Conservation (phyloP, 2,888 invertebrate genomes). For the Drosophila sordidula region DNA sequence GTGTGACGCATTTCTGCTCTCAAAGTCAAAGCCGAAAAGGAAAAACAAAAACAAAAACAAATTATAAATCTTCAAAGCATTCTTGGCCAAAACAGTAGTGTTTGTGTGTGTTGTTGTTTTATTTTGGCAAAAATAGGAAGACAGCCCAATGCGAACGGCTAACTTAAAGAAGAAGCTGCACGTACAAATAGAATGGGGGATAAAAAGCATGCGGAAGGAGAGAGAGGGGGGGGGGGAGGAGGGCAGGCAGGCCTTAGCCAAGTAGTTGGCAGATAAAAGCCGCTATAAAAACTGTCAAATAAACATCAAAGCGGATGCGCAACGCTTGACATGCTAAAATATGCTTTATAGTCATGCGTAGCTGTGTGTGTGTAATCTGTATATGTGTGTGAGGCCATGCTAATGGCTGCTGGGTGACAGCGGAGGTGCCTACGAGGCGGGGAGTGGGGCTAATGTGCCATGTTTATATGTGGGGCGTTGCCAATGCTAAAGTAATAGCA, state of each 20-base stretch:
- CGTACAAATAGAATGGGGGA: conserved; percentile 1
- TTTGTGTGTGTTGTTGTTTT: conserved; percentile 20
- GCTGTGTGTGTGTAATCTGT: conserved; percentile 37
- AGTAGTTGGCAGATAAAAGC: conserved; percentile 80
- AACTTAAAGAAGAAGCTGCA: conserved; percentile 59
- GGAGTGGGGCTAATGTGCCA: conserved; percentile 42
- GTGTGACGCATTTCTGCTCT: conserved; percentile 71
- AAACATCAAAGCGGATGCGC: conserved; percentile 83
- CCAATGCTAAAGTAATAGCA: conserved; percentile 77
- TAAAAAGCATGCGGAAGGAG: not conserved
- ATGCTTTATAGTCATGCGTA: conserved; percentile 76
- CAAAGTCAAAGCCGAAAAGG: conserved; percentile 74
- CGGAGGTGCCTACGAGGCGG: conserved; percentile 26
- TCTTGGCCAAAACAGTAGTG: conserved; percentile 46
- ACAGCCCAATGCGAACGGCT: conserved; percentile 29
- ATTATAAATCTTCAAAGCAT: conserved; percentile 76
- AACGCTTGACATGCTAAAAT: conserved; percentile 82
- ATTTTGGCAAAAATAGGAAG: conserved; percentile 56
- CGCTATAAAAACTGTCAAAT: conserved; percentile 82
- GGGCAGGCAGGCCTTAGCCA: conserved; percentile 43
- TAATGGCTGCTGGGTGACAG: conserved; percentile 48
- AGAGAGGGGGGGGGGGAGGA: too few species aligned
- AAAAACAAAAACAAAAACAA: conserved; percentile 57
- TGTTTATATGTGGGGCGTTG: conserved; percentile 63
- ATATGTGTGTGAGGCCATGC: conserved; percentile 22